These are phyloP conservation scores for Xestia c-nigrum DNA, from an alignment of 2,888 invertebrate species.

Conservation along the genomic window DNA sequence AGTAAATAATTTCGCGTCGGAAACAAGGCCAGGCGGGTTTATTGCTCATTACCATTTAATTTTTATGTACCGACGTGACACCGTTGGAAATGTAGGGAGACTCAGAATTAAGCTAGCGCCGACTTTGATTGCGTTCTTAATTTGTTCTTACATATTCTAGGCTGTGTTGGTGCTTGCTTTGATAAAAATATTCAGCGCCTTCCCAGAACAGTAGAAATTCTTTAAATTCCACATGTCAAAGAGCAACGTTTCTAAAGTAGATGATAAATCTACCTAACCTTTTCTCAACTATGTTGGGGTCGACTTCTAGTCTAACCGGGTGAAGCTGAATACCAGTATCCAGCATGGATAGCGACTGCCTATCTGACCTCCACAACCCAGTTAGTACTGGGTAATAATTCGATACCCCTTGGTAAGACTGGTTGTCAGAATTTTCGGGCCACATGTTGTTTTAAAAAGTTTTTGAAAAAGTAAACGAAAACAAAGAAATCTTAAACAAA, in stretches of 20 bases:
- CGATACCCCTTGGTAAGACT: no score
- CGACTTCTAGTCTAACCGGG: no score
- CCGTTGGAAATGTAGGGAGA: slow-evolving; percentile 27
- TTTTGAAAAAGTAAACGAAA: no score
- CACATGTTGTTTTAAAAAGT: no score
- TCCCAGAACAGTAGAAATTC: background rate
- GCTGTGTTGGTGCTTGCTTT: background rate
- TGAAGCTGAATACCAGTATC: no score
- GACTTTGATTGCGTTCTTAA: slow-evolving; percentile 15
- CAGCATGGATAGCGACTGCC: no score
- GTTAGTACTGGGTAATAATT: no score
- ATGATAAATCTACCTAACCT: no score
- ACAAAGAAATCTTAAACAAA: background rate
- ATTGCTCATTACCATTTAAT: slow-evolving; percentile 61
- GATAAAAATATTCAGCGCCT: background rate
- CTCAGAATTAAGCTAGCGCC: slow-evolving; percentile 23
- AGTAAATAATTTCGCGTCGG: slow-evolving; percentile 42
- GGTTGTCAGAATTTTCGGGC: no score
- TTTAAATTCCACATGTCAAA: background rate
- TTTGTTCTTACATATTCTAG: slow-evolving; percentile 8
- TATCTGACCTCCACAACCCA: no score
- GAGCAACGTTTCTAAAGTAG: background rate
- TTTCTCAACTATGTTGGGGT: no score
- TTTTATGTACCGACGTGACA: slow-evolving; percentile 56
- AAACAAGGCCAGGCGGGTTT: slow-evolving; percentile 51